Evolutionary conservation across 2,113 vertebrate genomes (phyloP).

Genomic region (Equus przewalskii): DNA sequence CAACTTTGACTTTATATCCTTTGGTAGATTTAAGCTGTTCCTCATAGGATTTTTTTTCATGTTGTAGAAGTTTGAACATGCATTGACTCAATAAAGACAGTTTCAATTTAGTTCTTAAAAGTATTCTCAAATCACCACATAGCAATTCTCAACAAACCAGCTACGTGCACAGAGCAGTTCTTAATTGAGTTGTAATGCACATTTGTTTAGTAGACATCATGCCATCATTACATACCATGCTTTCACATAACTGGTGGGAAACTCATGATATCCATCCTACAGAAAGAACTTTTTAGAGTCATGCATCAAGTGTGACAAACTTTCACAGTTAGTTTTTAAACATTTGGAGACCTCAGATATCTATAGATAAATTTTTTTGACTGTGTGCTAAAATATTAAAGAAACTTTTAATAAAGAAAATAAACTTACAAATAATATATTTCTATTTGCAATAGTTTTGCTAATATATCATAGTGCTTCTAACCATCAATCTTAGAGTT

Average conservation of each 20-base stretch:
- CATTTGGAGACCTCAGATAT: neutral
- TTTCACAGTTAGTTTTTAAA: constrained; percentile 40
- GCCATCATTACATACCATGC: neutral
- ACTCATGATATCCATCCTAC: neutral
- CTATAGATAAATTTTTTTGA: constrained; percentile 27
- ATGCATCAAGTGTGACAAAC: neutral
- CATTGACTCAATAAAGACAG: constrained; percentile 74
- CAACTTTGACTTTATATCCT: constrained; percentile 81
- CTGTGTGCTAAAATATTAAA: constrained; percentile 19
- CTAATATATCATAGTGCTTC: neutral
- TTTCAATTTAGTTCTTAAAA: constrained; percentile 67
- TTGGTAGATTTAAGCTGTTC: constrained; percentile 79
- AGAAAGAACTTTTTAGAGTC: neutral
- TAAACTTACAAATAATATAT: constrained; percentile 54
- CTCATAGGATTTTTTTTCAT: constrained; percentile 72
- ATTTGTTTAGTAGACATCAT: neutral
- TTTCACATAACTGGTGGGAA: neutral
- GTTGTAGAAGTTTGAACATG: constrained; percentile 70
- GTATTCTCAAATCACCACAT: constrained; percentile 63
- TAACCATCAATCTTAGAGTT: neutral
- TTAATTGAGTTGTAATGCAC: neutral
- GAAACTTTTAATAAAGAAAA: constrained; percentile 35
- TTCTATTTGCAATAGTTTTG: constrained; percentile 15
- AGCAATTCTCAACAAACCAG: neutral
- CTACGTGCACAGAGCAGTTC: neutral